A percentile compares a stretch with the other conserved stretches of the same genome.
Evolutionary conservation across 2,113 vertebrate genomes (phyloP).

Genomic region (Prietella phreatophila): DNA sequence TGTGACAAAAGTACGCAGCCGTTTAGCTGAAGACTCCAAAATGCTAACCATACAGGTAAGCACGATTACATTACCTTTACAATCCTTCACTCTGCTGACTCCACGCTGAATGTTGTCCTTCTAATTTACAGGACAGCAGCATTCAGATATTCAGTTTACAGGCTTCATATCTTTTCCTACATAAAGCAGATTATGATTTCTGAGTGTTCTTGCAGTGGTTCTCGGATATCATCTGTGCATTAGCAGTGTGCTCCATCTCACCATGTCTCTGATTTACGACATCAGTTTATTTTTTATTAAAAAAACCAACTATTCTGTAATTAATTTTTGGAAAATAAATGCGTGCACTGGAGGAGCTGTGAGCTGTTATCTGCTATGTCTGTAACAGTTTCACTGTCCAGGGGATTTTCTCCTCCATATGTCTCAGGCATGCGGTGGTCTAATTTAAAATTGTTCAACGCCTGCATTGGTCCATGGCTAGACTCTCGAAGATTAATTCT

Average conservation of each 20-base stretch:
- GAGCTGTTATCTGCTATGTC: neutral
- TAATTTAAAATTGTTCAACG: too few relatives aligned
- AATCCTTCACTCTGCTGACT: neutral
- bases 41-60: conserved; percentile 77
- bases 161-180: neutral
- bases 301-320: neutral
- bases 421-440: too few relatives aligned
- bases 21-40: conserved; percentile 70
- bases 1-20: conserved; percentile 69
- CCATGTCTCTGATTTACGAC: neutral
- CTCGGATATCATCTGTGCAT: neutral
- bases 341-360: neutral
- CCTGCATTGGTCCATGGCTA: too few relatives aligned
- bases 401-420: too few relatives aligned
- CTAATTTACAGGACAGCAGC: neutral
- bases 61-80: neutral
- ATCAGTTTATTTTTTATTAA: neutral
- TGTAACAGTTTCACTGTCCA: too few relatives aligned
- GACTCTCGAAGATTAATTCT: too few relatives aligned
- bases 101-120: neutral
- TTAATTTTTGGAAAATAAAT: neutral
- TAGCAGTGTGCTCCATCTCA: neutral
- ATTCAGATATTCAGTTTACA: neutral
- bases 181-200: neutral
- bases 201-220: too few relatives aligned